These are phyloP conservation scores for Chesias legatella DNA, from an alignment of 2,888 invertebrate species.

Conservation along the genomic window DNA sequence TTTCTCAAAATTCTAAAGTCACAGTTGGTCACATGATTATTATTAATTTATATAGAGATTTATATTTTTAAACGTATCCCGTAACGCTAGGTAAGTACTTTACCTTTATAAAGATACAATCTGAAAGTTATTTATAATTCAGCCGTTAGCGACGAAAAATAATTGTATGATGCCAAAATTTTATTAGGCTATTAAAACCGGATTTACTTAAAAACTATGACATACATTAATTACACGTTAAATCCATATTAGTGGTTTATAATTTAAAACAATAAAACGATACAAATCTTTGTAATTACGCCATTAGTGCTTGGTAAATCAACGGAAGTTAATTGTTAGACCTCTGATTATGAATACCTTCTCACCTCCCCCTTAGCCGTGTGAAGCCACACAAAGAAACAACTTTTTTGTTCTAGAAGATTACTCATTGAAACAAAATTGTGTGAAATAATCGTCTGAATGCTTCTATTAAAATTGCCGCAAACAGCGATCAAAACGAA, in stretches of 20 bases:
- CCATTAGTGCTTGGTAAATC: constrained; percentile 56
- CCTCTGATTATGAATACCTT: constrained; percentile 56
- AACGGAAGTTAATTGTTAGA: constrained; percentile 68
- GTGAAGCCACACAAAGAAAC: constrained; percentile 54
- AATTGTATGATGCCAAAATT: constrained; percentile 3
- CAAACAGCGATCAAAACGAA: constrained; percentile 11
- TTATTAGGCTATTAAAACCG: constrained; percentile 4
- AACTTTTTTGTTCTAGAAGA: constrained; percentile 53
- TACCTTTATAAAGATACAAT: no score
- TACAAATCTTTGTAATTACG: constrained; percentile 56
- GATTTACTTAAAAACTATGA: constrained; percentile 28
- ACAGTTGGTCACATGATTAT: no score
- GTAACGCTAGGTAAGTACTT: no score
- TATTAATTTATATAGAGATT: no score
- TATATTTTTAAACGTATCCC: no score
- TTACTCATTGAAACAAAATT: constrained; percentile 47
- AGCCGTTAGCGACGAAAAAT: background rate
- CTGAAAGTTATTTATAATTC: no score
- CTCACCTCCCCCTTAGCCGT: constrained; percentile 56
- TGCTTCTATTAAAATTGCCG: constrained; percentile 17
- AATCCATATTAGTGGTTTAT: constrained; percentile 31
- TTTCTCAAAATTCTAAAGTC: no score
- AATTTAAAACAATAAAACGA: constrained; percentile 47
- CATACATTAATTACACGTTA: constrained; percentile 24
- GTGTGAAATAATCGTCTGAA: constrained; percentile 33